Conservation (phyloP, 2,888 invertebrate genomes). For the Aspidiotus destructor region DNA sequence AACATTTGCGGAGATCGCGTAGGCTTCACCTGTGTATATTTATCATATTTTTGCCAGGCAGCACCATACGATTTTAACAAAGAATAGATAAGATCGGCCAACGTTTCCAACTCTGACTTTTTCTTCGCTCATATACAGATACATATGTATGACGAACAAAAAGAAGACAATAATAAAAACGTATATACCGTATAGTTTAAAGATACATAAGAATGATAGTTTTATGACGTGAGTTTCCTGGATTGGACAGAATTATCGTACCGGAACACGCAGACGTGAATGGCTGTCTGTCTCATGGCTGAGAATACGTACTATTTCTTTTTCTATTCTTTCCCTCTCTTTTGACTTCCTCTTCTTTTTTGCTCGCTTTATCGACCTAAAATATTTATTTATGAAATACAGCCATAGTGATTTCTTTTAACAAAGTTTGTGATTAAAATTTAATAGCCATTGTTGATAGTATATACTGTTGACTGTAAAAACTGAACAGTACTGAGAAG, state of each 20-base stretch:
- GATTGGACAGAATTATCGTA: slow-evolving; percentile 32
- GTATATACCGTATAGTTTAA: slow-evolving; percentile 16
- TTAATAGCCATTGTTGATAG: slow-evolving; percentile 17
- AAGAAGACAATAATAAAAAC: slow-evolving; percentile 20
- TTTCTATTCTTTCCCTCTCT: neutral
- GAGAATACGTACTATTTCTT: slow-evolving; percentile 4
- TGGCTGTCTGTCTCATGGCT: slow-evolving; percentile 21
- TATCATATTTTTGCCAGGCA: neutral
- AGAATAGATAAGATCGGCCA: slow-evolving; percentile 3
- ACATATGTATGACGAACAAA: slow-evolving; percentile 18
- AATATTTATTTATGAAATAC: neutral
- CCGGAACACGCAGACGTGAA: slow-evolving; percentile 30
- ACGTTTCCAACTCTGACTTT: neutral
- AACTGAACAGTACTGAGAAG: neutral
- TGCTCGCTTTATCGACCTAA: neutral
- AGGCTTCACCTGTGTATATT: neutral
- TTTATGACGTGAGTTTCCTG: slow-evolving; percentile 31
- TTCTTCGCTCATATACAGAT: neutral
- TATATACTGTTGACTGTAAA: neutral
- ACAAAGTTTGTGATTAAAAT: slow-evolving; percentile 14
- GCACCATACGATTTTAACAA: neutral
- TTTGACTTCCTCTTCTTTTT: neutral
- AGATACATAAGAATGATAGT: slow-evolving; percentile 27
- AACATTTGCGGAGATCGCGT: slow-evolving; percentile 1
- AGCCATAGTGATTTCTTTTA: slow-evolving; percentile 6